Base-by-base conservation (phyloP, 2,888 invertebrate genomes). In the Sympetrum striolatum region DNA sequence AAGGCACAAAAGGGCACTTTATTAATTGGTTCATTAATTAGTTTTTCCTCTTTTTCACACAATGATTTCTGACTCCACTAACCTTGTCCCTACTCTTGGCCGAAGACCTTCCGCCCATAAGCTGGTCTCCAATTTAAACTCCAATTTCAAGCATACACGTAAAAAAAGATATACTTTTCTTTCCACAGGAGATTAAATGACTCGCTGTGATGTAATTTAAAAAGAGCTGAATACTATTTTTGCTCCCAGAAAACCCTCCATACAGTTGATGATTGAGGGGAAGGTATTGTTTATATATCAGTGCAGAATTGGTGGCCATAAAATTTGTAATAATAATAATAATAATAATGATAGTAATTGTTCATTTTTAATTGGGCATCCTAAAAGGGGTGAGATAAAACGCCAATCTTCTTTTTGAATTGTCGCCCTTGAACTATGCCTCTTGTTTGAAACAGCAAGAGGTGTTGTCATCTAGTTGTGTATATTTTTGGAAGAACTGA, bases 401-500 rank as follows among this genome's bases (percentile, higher is more conserved):
- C 60, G 86, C 86, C 35, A 86, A 64, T 82, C 81, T 91, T 91
- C 91, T 91, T 90, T 53, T 91, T 91, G 91, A 91, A 91, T 90
- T 91, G 91, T 90, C 90, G 15, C 48, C 80, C 79, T 79, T 80
- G 79, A 90, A 79, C 48, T 80, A 35, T 80, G 48, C 44, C 80
- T 53, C 80, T 90, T 53, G 79, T 58, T 37, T 8, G 35, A 58
- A 80, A 53, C 18, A 5, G 53, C 18, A 80, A 37, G 80, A 90
- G 58, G 80, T 90, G 53, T 80, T 58, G 80, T 80, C 81, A 80
- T 80, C 92, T 91, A 92, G 91, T 91, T 91, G 91, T 92, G 91
- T 91, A 91, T 91, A 91, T 92, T 91, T 92, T 92, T 92, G 91
- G 91, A 92, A 91, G 91, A 86, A 86, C 86, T 91, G 91, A 91